phyloP scores from a whole-genome alignment of 2,113 vertebrate species.

The Zosterops pallidus region DNA sequence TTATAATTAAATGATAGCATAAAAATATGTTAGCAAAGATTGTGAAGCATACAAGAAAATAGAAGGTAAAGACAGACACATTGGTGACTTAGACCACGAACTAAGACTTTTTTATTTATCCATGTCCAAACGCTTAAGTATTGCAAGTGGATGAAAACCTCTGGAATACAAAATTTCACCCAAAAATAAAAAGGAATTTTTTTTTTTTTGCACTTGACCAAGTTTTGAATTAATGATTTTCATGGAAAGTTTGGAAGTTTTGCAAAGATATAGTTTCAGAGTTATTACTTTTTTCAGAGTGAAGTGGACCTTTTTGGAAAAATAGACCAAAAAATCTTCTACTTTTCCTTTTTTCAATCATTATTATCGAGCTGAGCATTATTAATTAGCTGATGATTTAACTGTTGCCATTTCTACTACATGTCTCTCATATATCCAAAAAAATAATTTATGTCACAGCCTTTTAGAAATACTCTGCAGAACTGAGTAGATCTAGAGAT shows the following conservation, averaged over 20 bases:
- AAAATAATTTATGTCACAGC: background rate
- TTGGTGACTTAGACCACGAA: background rate
- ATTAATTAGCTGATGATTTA: background rate
- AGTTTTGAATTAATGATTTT: background rate
- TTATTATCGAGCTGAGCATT: background rate
- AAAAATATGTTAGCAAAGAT: background rate
- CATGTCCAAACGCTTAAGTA: background rate
- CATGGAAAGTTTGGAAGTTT: background rate
- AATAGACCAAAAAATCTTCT: background rate
- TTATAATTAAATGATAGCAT: background rate
- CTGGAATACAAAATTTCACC: background rate
- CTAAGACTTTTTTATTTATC: background rate
- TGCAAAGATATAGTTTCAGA: background rate
- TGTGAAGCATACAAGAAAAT: background rate
- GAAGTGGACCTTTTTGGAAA: accelerated
- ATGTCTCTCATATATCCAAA: background rate
- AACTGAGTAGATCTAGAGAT: background rate
- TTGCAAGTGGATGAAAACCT: accelerated
- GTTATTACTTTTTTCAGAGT: background rate
- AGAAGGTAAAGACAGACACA: accelerated
- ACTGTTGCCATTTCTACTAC: background rate
- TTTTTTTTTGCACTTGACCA: background rate
- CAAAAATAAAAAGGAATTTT: background rate
- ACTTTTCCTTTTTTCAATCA: background rate
- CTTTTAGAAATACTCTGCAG: background rate